These are phyloP conservation scores for Oenanthe melanoleuca DNA, from an alignment of 2,113 vertebrate genomes.

Conservation along the genomic window DNA sequence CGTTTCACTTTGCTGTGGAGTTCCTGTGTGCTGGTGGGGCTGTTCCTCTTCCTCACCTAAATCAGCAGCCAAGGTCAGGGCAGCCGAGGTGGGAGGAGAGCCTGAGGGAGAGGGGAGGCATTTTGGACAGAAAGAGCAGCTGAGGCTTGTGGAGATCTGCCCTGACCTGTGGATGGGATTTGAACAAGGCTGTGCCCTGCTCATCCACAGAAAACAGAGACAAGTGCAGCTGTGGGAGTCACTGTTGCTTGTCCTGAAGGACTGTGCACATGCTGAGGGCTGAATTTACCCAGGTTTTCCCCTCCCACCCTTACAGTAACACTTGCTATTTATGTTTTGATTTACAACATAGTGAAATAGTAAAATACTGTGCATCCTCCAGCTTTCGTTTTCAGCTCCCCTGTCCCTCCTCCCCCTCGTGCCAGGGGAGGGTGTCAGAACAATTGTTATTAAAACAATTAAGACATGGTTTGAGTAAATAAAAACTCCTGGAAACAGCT, in stretches of 20 bases:
- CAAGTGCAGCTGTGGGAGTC: neutral
- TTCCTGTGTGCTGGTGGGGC: neutral
- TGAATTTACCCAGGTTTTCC: constrained; percentile 41
- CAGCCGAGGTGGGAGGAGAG: neutral
- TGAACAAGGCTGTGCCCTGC: neutral
- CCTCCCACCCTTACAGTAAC: constrained; percentile 33
- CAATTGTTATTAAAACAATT: neutral
- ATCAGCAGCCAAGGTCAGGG: neutral
- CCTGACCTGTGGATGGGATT: neutral
- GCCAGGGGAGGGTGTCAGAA: neutral
- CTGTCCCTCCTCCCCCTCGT: neutral
- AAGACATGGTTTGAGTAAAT: neutral
- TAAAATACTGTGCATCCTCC: neutral
- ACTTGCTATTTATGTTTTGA: constrained; percentile 46
- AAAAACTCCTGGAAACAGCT: neutral
- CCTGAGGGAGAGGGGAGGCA: neutral
- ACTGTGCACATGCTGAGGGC: neutral
- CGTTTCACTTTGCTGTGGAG: neutral
- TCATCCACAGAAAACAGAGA: neutral
- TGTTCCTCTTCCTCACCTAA: neutral
- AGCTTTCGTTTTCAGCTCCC: constrained; percentile 12
- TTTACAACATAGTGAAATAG: neutral
- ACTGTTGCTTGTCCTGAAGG: neutral
- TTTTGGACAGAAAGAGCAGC: neutral
- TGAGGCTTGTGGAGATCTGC: neutral